phyloP scores from a whole-genome alignment of 2,113 vertebrate genomes.

The Chinchilla lanigera region DNA sequence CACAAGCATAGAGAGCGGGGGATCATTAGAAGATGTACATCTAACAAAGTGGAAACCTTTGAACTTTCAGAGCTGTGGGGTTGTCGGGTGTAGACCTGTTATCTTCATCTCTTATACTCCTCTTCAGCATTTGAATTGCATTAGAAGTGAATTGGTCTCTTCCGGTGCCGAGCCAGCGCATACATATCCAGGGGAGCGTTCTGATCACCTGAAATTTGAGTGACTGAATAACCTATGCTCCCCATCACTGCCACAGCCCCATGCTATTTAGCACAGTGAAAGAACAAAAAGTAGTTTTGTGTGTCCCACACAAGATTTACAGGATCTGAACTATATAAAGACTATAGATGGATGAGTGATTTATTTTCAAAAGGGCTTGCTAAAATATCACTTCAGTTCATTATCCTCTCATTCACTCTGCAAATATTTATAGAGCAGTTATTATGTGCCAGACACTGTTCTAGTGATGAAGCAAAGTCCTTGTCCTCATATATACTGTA shows the following conservation, averaged over 20 bases:
- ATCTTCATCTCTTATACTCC: conserved; percentile 77
- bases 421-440: background rate
- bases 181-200: background rate
- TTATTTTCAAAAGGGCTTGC: conserved; percentile 29
- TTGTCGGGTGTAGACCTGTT: conserved; percentile 55
- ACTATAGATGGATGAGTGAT: background rate
- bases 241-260: background rate
- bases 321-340: conserved; percentile 33
- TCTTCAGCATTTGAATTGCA: conserved; percentile 68
- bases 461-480: conserved; percentile 11
- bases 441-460: background rate
- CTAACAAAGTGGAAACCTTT: conserved; percentile 82
- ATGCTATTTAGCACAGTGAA: background rate
- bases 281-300: background rate
- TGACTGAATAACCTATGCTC: background rate
- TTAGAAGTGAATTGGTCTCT: conserved; percentile 54
- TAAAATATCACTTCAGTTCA: conserved; percentile 40
- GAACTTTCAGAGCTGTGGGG: conserved; percentile 76
- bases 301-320: background rate
- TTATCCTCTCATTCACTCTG: conserved; percentile 6
- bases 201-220: background rate
- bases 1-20: conserved; percentile 59
- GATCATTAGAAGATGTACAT: conserved; percentile 80
- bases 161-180: conserved; percentile 7
- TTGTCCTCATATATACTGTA: background rate